Evolutionary conservation across 2,797 vertebrate species (phyloP).

Genomic region (Monodelphis domestica): DNA sequence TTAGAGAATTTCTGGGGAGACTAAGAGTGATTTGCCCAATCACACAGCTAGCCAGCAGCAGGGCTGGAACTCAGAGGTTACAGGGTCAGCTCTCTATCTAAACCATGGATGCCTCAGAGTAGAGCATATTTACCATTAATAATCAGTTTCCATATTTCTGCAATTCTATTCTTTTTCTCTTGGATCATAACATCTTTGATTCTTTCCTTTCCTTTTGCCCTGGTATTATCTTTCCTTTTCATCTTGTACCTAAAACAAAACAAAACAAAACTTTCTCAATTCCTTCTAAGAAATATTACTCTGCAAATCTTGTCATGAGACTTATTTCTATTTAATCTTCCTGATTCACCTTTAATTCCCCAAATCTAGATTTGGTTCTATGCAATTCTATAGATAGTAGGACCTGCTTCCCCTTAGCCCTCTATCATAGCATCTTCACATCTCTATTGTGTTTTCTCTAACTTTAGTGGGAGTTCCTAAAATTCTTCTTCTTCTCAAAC

Average conservation of each 20-base stretch:
- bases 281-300: background rate
- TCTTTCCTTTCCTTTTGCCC: background rate
- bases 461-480: background rate
- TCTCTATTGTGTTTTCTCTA: background rate
- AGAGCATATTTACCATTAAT: background rate
- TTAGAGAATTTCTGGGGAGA: background rate
- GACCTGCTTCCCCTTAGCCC: background rate
- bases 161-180: background rate
- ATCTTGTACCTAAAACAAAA: background rate
- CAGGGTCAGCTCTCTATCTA: background rate
- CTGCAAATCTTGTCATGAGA: background rate
- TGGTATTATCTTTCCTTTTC: background rate
- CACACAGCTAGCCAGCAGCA: background rate
- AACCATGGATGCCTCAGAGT: background rate
- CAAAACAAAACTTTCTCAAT: background rate
- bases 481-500: constrained; percentile 13
- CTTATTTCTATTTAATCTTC: background rate
- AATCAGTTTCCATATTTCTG: background rate
- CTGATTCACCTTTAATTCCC: background rate
- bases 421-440: background rate
- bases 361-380: background rate
- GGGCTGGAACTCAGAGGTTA: background rate
- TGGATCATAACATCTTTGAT: background rate
- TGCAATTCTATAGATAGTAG: background rate
- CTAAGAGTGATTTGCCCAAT: background rate